phyloP scores from a whole-genome alignment of 2,797 vertebrate species.

The Pantherophis vulpinus region DNA sequence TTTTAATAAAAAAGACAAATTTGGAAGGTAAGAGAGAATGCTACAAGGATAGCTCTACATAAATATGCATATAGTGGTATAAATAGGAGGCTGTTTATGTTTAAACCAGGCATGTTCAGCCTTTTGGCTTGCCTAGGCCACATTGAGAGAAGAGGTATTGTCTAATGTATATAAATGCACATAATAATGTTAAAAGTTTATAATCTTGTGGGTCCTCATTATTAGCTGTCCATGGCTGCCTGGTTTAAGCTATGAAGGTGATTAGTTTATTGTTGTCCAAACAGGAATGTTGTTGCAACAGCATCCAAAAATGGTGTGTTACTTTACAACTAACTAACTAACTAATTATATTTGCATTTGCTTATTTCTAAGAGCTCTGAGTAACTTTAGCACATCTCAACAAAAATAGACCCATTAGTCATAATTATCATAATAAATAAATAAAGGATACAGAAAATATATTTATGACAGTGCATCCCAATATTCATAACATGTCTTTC shows the following conservation, averaged over 20 bases:
- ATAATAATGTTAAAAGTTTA: not conserved
- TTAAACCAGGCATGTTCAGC: not conserved
- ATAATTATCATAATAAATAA: not conserved
- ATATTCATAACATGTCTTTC: not conserved
- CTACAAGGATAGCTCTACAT: not conserved
- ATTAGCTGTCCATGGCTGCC: not conserved
- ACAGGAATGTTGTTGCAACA: not conserved
- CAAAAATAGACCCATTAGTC: not conserved
- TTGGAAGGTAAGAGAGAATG: conserved; percentile 86
- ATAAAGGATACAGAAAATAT: not conserved
- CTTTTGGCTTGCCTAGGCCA: not conserved
- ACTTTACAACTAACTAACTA: not conserved
- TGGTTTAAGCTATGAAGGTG: not conserved
- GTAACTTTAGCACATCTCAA: not conserved
- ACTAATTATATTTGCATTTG: not conserved
- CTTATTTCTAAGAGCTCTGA: not conserved
- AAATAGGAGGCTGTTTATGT: not conserved
- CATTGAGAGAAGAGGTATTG: not conserved
- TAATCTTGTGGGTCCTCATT: not conserved
- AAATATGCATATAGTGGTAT: not conserved
- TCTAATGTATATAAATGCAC: not conserved
- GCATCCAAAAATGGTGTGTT: not conserved
- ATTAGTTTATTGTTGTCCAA: not conserved
- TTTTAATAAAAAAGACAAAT: conserved; percentile 96
- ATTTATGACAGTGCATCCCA: not conserved